Evolutionary conservation across 2,797 vertebrate species (phyloP), one percentile per base, ranked within the genome.

Genomic region (Mycteria americana): DNA sequence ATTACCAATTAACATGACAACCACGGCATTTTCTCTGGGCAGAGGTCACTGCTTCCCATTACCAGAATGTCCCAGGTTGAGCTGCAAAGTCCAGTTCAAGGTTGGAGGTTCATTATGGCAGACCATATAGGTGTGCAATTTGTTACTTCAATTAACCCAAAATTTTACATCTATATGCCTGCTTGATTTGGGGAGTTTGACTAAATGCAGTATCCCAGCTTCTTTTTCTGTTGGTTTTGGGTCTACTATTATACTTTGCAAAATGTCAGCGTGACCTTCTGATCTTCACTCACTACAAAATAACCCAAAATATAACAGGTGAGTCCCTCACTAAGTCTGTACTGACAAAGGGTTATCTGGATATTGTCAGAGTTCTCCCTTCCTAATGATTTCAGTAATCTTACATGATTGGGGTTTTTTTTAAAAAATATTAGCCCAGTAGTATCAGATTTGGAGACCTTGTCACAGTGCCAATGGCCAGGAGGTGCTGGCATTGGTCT

Each of bases 341-440:
- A 41, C 4, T 45, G 21, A 16, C 43, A 70, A 59, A 73, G 21
- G 16, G 43, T 80, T 80, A 46, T 17, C 41, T 35, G 13, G 21
- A 19, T 51, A 46, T 51, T 59, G 31, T 8, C 9, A 56, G 30
- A 56, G 31, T 80, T 77, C 4, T 75, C 6, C 24, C 10, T 78
- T 80, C 27, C 23, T 74, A 59, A 74, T 24, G 5, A 69, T 74
- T 65, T 48, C 59, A 79, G 12, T 31, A 64, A 46, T 72, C 9
- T 72, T 54, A 79, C 10, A 75, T 0, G 0, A 27, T 6, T 21
- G 5, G 5, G 0, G 21, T 64, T 59, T 77, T 85, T 18, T 11
- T 7, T 13, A 82, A 62, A 11, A 81, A 78, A 17, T 30, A 72
- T 48, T 85, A 56, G 4, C 14, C 27, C 11, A 43, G 17, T 8